These are phyloP conservation scores for Corythornis leucogaster DNA, from an alignment of 2,797 vertebrate species.

Conservation along the genomic window DNA sequence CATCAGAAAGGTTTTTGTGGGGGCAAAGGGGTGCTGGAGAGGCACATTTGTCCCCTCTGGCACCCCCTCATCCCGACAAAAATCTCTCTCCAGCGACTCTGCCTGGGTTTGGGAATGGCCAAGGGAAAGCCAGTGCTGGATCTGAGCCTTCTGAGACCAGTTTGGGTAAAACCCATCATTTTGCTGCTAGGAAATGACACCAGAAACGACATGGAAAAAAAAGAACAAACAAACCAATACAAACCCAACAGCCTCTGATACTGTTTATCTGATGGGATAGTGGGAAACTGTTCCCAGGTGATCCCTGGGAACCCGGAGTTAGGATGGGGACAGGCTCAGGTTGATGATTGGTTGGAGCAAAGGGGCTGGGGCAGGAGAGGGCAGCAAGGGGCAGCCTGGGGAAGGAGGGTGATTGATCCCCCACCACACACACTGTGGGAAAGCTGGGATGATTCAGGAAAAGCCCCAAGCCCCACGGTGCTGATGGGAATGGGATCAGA, in stretches of 20 bases:
- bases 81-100: not conserved
- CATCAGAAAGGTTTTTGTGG: rapidly evolving
- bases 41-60: not conserved
- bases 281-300: too few species aligned
- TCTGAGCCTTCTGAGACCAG: not conserved
- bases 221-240: too few species aligned
- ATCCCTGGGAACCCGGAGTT: not conserved
- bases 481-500: too few species aligned
- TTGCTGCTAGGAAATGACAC: not conserved
- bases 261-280: not conserved
- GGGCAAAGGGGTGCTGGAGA: not conserved
- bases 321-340: not conserved
- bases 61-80: rapidly evolving
- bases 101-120: not conserved
- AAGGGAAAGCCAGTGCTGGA: not conserved
- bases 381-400: not conserved
- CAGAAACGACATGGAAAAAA: not conserved
- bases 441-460: not conserved
- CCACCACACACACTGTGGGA: not conserved
- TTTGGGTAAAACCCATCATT: not conserved
- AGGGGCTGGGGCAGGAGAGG: not conserved
- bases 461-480: too few species aligned
- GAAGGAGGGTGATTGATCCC: not conserved
- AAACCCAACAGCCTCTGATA: not conserved
- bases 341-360: not conserved